These are phyloP conservation scores for Jordanella pulchra DNA, from an alignment of 2,797 vertebrate genomes.

Conservation along the genomic window DNA sequence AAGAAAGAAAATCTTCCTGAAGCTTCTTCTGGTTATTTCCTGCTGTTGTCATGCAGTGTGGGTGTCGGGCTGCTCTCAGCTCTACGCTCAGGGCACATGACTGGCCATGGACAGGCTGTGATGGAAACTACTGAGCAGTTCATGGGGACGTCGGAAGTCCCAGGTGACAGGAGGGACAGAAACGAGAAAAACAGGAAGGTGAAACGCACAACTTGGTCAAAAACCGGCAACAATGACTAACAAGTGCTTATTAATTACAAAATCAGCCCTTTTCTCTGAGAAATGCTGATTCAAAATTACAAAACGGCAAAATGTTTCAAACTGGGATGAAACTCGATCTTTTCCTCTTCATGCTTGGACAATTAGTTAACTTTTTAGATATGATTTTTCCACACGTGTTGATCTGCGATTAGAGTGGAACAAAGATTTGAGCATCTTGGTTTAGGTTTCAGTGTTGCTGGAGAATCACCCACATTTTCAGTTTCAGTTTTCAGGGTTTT, in stretches of 20 bases:
- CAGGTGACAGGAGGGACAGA: conserved; percentile 52
- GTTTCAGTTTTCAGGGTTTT: conserved; percentile 51
- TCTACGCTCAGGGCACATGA: conserved; percentile 76
- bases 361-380: background rate
- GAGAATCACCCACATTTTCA: conserved; percentile 49
- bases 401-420: background rate
- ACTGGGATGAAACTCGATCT: background rate
- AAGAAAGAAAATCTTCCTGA: background rate
- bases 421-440: conserved; percentile 36
- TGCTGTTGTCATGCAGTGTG: conserved; percentile 27
- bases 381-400: background rate
- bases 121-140: conserved; percentile 69
- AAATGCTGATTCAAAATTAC: background rate
- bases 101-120: conserved; percentile 73
- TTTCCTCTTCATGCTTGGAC: background rate
- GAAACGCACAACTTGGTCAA: background rate
- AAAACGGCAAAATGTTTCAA: background rate
- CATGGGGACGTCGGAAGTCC: conserved; percentile 12
- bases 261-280: background rate
- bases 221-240: background rate
- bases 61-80: conserved; percentile 52
- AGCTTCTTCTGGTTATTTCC: conserved; percentile 23
- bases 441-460: conserved; percentile 31
- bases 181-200: conserved; percentile 62
- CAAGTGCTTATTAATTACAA: background rate